phyloP scores from a whole-genome alignment of 2,113 vertebrate genomes.

The Myxocyprinus asiaticus region DNA sequence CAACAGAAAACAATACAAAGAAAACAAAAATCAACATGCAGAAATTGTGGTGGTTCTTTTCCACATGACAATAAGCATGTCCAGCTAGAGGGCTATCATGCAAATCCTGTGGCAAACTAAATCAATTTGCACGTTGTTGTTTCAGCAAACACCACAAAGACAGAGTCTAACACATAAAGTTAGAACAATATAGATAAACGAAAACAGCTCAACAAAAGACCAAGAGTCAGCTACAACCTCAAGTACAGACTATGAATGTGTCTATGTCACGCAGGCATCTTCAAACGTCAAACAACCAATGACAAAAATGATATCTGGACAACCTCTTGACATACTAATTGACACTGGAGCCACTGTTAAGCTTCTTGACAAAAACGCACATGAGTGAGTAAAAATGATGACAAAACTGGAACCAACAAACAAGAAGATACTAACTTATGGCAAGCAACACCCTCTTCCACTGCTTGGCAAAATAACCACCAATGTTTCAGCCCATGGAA shows the following conservation, averaged over 20 bases:
- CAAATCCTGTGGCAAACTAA: neutral
- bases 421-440: neutral
- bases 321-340: too few species aligned
- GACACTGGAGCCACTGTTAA: too few species aligned
- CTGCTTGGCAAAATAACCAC: neutral
- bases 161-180: neutral
- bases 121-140: neutral
- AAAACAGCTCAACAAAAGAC: neutral
- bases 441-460: too few species aligned
- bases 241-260: too few species aligned
- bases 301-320: too few species aligned
- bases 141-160: neutral
- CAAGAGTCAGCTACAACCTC: too few species aligned
- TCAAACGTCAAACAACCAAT: too few species aligned
- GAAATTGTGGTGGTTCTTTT: neutral
- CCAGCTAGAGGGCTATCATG: neutral
- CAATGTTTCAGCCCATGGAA: neutral
- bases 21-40: neutral
- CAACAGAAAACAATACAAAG: neutral
- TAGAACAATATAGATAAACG: neutral
- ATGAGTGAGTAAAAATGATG: too few species aligned
- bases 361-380: too few species aligned
- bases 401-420: neutral
- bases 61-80: conserved; percentile 12
- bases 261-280: neutral